A percentile compares a stretch with the other conserved stretches of the same genome.
Evolutionary conservation across 2,113 vertebrate species (phyloP).

Genomic region (Pygoscelis antarcticus): DNA sequence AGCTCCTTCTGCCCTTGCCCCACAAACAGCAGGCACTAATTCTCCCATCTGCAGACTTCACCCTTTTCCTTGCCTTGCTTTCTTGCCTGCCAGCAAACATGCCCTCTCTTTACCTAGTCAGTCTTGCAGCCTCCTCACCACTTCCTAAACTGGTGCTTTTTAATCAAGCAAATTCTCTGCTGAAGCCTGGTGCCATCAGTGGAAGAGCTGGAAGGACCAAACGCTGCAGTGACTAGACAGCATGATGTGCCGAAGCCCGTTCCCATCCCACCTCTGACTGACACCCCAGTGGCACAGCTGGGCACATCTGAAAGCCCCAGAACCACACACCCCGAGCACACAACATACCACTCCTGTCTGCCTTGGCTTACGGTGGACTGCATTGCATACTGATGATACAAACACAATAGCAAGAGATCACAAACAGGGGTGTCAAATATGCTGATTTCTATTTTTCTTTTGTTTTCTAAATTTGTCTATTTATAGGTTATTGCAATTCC

Average conservation of each 20-base stretch:
- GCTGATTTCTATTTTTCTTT: neutral
- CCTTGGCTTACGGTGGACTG: neutral
- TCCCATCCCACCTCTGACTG: neutral
- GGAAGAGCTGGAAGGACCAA: neutral
- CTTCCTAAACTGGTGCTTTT: conserved; percentile 3
- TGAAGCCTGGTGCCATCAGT: neutral
- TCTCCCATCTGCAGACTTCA: conserved; percentile 60
- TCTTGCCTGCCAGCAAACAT: conserved; percentile 50
- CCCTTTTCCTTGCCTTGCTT: conserved; percentile 38
- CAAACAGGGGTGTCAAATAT: neutral
- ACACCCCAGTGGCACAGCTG: neutral
- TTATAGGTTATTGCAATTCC: neutral
- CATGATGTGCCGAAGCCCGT: accelerated
- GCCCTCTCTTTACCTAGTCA: conserved; percentile 19
- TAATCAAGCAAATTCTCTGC: neutral
- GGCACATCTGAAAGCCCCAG: neutral
- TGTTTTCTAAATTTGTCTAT: neutral
- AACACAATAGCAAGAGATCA: neutral
- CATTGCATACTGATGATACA: neutral
- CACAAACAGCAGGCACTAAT: conserved; percentile 58
- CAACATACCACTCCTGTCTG: accelerated
- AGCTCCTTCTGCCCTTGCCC: conserved; percentile 48
- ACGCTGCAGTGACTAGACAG: neutral
- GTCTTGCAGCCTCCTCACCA: neutral
- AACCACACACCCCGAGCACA: neutral